A percentile compares a stretch with the other conserved stretches of the same genome.
Evolutionary conservation across 1,140 invertebrate genomes (phyloP).

Genomic region (Lutraria rhynchaena): DNA sequence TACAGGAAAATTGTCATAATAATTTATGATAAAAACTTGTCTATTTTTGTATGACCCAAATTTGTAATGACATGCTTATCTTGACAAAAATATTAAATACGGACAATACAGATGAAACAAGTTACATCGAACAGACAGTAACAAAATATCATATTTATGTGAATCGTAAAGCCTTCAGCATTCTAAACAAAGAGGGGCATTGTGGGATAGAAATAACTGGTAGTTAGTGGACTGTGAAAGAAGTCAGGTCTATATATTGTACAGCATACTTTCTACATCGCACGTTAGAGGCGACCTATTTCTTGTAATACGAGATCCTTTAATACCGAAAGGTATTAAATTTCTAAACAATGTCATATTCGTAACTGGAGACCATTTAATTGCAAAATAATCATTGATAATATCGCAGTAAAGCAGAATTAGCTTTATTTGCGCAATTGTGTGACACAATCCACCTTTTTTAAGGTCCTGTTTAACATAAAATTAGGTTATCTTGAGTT

Average conservation of each 20-base stretch:
- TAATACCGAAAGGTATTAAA: slow-evolving; percentile 6
- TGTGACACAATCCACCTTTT: slow-evolving; percentile 13
- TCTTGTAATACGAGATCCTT: slow-evolving; percentile 23
- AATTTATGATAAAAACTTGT: no score
- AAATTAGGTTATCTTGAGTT: slow-evolving; percentile 38
- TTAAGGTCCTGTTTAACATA: neutral
- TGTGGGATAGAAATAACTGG: slow-evolving; percentile 22
- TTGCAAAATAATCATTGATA: slow-evolving; percentile 32
- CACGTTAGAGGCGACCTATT: slow-evolving; percentile 13
- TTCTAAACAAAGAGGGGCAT: slow-evolving; percentile 39
- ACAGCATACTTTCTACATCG: slow-evolving; percentile 27
- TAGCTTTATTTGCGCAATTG: neutral
- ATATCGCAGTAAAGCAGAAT: neutral
- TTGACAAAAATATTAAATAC: no score
- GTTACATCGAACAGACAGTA: slow-evolving; percentile 1
- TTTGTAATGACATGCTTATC: no score
- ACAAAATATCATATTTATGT: slow-evolving; percentile 34
- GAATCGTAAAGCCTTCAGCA: slow-evolving; percentile 38
- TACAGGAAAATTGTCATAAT: no score
- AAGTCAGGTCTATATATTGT: slow-evolving; percentile 1
- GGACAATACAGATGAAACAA: no score
- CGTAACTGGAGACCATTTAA: slow-evolving; percentile 31
- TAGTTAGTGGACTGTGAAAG: slow-evolving; percentile 13
- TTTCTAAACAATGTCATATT: slow-evolving; percentile 26
- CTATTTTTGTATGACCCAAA: no score